A percentile compares a stretch with the other conserved stretches of the same genome.
Conservation (phyloP, 2,113 vertebrate species). For the Seriola quinqueradiata region DNA sequence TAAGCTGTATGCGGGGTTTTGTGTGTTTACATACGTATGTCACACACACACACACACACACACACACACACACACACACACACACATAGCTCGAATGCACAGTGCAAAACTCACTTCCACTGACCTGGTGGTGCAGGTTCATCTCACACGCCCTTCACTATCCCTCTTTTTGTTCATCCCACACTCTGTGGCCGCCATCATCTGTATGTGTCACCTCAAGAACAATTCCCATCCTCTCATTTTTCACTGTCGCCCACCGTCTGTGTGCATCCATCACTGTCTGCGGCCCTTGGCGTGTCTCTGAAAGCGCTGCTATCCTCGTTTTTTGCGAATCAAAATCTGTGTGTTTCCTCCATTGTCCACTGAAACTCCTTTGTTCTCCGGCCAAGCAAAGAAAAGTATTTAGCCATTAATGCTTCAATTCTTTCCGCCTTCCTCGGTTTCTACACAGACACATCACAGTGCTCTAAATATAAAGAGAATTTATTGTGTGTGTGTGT, state of each 20-base stretch:
- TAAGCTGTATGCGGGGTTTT: not conserved
- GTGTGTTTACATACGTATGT: not conserved
- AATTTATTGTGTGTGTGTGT: slow-evolving; percentile 22
- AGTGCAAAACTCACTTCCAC: slow-evolving; percentile 10
- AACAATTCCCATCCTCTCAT: slow-evolving; percentile 66
- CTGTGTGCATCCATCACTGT: slow-evolving; percentile 70
- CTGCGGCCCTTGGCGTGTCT: slow-evolving; percentile 22
- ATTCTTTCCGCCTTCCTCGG: slow-evolving; percentile 29
- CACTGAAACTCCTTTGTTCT: slow-evolving; percentile 40
- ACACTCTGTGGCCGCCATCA: slow-evolving; percentile 19
- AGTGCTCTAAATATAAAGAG: slow-evolving; percentile 35
- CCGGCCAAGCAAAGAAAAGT: slow-evolving; percentile 11
- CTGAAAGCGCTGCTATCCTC: slow-evolving; percentile 1
- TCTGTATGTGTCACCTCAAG: slow-evolving; percentile 65
- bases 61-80: not conserved
- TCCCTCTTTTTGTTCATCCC: slow-evolving; percentile 37
- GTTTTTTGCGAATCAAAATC: slow-evolving; percentile 31
- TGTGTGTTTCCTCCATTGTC: slow-evolving; percentile 26
- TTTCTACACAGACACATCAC: slow-evolving; percentile 6
- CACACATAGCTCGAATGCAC: not conserved
- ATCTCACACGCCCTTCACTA: slow-evolving; percentile 6
- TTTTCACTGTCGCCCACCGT: slow-evolving; percentile 70
- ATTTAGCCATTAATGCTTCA: slow-evolving; percentile 11
- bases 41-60: no score
- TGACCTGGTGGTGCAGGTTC: slow-evolving; percentile 21